Evolutionary conservation across 2,888 invertebrate species (phyloP), one percentile per base, ranked within the genome.

Genomic region (Junonia oenone): DNA sequence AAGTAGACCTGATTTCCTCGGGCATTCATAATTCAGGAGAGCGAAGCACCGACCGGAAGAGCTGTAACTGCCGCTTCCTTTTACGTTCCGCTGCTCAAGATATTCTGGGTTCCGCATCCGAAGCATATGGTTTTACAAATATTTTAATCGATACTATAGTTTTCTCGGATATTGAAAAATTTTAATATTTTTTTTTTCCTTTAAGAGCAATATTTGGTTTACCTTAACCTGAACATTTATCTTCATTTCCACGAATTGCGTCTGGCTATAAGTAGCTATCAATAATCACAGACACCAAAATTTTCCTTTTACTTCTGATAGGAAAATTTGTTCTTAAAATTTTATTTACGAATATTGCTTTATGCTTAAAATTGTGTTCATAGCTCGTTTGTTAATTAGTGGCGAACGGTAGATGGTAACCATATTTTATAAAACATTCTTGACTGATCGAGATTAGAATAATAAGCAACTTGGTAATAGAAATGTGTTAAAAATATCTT

Each of bases 41-140:
- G 68, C 63, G 68, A 73, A 68, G 69, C 72, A 68, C 53, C 68
- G 72, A 68, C 72, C 78, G 78, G 79, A 77, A 76, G 63, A 66
- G 56, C 63, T 67, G 72, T 73, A 76, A 78, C 80, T 72, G 71
- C 73, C 75, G 68, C 67, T 72, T 80, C 76, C 78, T 71, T 71
- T 68, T 67, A 64, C 77, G 71, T 68, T 63, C 61, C 68, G 70
- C 59, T 74, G 72, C 60, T 63, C 60, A 65, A 67, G 57, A 64
- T 52, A 56, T 61, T 62, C 61, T 46, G 60, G 64, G 63, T 51
- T 56, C 59, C 50, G 53, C 40, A n/a, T n/a, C 49, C 26, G 6
- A 35, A 13, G 27, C 45, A 45, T 31, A 40, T 38, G 33, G 45
- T 54, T 51, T 51, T 47, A 35, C 11, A 13, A 33, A 9, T 37